Conservation (phyloP, 2,797 vertebrate species). For the Tauraco hartlaubi region DNA sequence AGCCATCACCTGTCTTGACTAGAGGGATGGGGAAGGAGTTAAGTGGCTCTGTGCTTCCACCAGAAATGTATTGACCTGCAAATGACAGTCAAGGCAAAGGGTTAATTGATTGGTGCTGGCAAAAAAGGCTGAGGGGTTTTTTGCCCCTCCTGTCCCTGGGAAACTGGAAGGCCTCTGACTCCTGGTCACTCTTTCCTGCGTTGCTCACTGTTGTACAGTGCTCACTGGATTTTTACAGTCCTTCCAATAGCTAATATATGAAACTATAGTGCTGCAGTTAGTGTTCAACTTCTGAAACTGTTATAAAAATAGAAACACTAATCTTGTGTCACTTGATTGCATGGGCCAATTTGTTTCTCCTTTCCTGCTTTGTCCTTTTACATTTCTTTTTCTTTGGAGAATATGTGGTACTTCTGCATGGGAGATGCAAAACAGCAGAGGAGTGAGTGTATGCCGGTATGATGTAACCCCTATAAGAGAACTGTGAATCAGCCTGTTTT, state of each 20-base stretch:
- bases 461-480: not conserved
- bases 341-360: not conserved
- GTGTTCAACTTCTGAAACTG: not conserved
- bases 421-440: not conserved
- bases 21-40: not conserved
- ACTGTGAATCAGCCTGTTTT: not conserved
- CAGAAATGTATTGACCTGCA: not conserved
- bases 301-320: not conserved
- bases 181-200: not conserved
- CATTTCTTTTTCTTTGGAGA: not conserved
- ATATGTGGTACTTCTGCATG: not conserved
- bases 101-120: not conserved
- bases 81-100: not conserved
- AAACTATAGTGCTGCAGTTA: not conserved
- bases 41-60: not conserved
- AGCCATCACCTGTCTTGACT: not conserved
- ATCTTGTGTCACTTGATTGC: not conserved
- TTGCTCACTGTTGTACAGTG: not conserved
- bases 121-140: not conserved
- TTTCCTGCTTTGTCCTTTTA: not conserved
- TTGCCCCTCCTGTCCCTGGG: not conserved
- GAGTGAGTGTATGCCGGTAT: rapidly evolving
- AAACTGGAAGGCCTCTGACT: not conserved
- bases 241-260: not conserved
- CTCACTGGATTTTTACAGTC: not conserved